These are phyloP conservation scores for Urechis unicinctus DNA, from an alignment of 2,888 invertebrate species.

Conservation along the genomic window DNA sequence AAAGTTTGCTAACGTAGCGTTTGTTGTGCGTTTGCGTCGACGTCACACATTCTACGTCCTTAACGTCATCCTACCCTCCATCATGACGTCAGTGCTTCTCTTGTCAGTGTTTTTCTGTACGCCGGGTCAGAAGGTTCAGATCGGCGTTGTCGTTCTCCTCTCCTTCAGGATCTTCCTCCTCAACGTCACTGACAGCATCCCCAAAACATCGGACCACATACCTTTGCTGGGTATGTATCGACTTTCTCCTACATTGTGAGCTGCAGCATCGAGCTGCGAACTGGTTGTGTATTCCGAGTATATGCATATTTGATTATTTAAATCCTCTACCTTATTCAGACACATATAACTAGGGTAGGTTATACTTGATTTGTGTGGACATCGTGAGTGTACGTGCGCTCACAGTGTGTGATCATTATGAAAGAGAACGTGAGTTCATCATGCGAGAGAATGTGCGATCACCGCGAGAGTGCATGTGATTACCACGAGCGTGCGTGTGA, in stretches of 20 bases:
- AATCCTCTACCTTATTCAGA: no score
- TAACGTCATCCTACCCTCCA: slow-evolving; percentile 23
- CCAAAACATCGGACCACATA: slow-evolving; percentile 25
- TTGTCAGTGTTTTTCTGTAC: slow-evolving; percentile 25
- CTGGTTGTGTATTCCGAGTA: no score
- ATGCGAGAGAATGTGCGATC: no score
- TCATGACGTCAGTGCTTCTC: slow-evolving; percentile 25
- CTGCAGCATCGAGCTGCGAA: no score
- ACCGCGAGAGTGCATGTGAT: no score
- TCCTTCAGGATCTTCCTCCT: slow-evolving; percentile 24
- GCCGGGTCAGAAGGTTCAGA: slow-evolving; percentile 23
- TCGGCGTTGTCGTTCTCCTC: slow-evolving; percentile 23
- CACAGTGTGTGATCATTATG: no score
- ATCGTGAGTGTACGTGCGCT: no score
- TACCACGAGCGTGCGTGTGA: no score
- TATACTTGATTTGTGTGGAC: no score
- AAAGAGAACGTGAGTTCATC: no score
- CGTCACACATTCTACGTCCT: slow-evolving; percentile 21
- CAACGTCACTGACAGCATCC: slow-evolving; percentile 24
- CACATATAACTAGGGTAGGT: no score
- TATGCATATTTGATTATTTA: no score
- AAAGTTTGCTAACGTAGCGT: slow-evolving; percentile 7
- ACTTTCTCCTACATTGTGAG: neutral
- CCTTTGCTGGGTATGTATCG: slow-evolving; percentile 18
- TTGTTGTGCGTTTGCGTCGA: slow-evolving; percentile 13